A percentile compares a stretch with the other conserved stretches of the same genome.
phyloP scores from a whole-genome alignment of 2,888 invertebrate genomes.

The Diaperis boleti region DNA sequence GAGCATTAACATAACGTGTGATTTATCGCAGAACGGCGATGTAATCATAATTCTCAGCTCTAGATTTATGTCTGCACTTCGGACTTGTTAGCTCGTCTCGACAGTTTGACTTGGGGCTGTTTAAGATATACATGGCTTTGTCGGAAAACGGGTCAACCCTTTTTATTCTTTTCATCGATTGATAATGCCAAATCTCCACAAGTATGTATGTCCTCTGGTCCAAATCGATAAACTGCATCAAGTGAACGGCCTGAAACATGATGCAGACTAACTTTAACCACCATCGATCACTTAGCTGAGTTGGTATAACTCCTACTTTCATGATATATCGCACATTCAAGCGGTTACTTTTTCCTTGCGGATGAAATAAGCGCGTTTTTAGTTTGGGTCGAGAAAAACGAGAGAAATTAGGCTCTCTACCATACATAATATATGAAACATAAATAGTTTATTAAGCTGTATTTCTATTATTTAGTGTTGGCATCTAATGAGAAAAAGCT shows the following conservation, averaged over 20 bases:
- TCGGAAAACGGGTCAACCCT: slow-evolving; percentile 39
- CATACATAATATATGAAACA: too few relatives aligned
- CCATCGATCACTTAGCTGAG: slow-evolving; percentile 36
- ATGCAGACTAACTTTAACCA: slow-evolving; percentile 18
- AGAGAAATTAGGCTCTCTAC: neutral
- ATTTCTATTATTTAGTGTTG: too few relatives aligned
- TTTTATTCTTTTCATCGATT: slow-evolving; percentile 38
- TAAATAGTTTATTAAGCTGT: too few relatives aligned
- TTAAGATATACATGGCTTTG: slow-evolving; percentile 42
- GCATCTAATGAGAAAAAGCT: too few relatives aligned
- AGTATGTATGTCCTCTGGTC: slow-evolving; percentile 10
- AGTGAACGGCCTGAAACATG: slow-evolving; percentile 1
- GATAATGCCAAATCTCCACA: slow-evolving; percentile 32
- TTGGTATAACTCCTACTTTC: slow-evolving; percentile 17
- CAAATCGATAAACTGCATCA: slow-evolving; percentile 31
- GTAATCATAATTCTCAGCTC: slow-evolving; percentile 54
- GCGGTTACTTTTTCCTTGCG: slow-evolving; percentile 16
- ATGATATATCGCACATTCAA: slow-evolving; percentile 29
- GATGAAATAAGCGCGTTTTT: slow-evolving; percentile 17
- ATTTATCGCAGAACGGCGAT: slow-evolving; percentile 55
- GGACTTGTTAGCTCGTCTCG: slow-evolving; percentile 46
- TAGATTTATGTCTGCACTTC: slow-evolving; percentile 52
- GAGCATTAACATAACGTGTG: slow-evolving; percentile 59
- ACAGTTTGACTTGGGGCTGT: slow-evolving; percentile 42
- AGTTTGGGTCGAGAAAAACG: slow-evolving; percentile 1